Base-by-base conservation (phyloP, 2,888 invertebrate species). In the Cryptocephalus moraei region DNA sequence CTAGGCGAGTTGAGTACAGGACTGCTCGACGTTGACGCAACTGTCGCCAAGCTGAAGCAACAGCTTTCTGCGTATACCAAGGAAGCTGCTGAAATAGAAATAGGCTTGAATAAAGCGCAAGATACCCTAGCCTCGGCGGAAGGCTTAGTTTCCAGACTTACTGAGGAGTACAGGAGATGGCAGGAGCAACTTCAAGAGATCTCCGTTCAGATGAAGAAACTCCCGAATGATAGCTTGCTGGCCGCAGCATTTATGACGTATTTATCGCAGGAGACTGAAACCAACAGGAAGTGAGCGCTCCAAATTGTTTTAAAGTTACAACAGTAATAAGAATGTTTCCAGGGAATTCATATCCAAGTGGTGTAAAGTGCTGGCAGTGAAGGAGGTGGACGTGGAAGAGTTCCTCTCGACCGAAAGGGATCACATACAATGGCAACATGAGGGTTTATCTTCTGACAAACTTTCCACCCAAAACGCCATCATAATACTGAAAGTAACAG, bases 31-130 rank as follows among this genome's bases (percentile, higher is more conserved):
- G 92, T 92, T 1, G 91, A 92, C 62, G 81, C 82, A 52, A 80
- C 86, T 13, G 92, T 93, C 0, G 78, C 82, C 1, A 78, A 84
- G 49, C 70, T 93, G 34, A 86, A 91, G 58, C 77, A 78, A 45
- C 84, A 88, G 63, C 72, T 92, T 6, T 88, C 94, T 43, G 82
- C 80, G 33, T 88, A 90, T 65, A 91, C 96, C 1, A 88, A 91
- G 58, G 96, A 96, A 69, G 97, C 95, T 1, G 94, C 96, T 1
- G 86, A 90, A 59, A 78, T 94, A 36, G 93, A 95, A 68, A 80
- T 93, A 45, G 82, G 83, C 56, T 73, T 96, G 32, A 81, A 81
- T 44, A 81, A 80, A 58, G 88, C 89, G 1, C 80, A 84, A 53
- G 80, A 81, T 54, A 90, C 89, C 0, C 79, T 97, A 32, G 70